phyloP scores from a whole-genome alignment of 1,140 invertebrate genomes.

The Heliconius hermathena region DNA sequence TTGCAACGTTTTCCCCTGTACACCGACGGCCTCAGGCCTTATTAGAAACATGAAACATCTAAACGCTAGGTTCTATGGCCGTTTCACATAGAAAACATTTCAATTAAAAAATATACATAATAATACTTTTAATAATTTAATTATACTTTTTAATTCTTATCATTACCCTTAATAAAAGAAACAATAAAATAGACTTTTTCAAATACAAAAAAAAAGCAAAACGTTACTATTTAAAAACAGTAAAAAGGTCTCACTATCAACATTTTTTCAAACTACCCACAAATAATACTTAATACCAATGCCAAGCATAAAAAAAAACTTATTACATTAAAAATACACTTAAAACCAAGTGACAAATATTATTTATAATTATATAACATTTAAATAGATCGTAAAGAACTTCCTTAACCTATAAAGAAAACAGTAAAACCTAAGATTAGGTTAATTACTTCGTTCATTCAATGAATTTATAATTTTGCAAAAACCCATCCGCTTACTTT shows the following conservation, averaged over 20 bases:
- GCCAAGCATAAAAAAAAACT: neutral
- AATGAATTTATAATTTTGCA: constrained; percentile 9
- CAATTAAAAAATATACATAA: too few species aligned
- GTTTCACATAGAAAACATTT: too few species aligned
- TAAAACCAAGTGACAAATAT: neutral
- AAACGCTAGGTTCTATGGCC: too few species aligned
- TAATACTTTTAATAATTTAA: too few species aligned
- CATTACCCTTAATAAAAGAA: too few species aligned
- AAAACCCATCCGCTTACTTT: neutral
- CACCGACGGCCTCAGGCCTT: too few species aligned
- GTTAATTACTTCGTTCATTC: neutral
- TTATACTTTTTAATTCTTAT: too few species aligned
- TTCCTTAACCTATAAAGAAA: neutral
- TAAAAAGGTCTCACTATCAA: neutral
- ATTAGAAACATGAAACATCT: too few species aligned
- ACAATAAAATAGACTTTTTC: too few species aligned
- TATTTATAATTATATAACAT: neutral
- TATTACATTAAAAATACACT: neutral
- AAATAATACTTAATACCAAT: neutral
- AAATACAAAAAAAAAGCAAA: too few species aligned
- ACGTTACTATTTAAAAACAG: too few species aligned
- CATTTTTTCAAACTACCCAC: neutral
- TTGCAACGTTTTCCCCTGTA: too few species aligned
- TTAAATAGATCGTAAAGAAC: neutral
- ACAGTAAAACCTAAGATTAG: constrained; percentile 6